These are phyloP conservation scores for Sebastolobus altivelis DNA, from an alignment of 2,797 vertebrate genomes.

Conservation along the genomic window DNA sequence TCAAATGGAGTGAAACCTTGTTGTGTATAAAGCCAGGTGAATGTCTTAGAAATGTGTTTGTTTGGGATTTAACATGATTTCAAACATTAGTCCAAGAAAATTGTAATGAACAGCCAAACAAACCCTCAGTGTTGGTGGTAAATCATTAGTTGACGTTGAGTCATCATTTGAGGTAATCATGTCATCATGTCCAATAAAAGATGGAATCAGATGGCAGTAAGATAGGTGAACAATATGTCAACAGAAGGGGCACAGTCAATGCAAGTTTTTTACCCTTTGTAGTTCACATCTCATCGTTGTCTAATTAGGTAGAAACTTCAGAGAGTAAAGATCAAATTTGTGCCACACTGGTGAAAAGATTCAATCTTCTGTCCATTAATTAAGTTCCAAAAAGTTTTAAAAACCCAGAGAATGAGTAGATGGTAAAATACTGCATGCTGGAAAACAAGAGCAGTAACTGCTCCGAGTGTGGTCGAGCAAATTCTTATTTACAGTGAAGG, in stretches of 20 bases:
- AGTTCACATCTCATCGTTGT: slow-evolving; percentile 6
- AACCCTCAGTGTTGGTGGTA: neutral
- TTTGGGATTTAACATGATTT: slow-evolving; percentile 18
- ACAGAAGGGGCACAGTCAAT: slow-evolving; percentile 35
- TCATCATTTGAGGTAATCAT: slow-evolving; percentile 22
- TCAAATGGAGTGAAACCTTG: slow-evolving; percentile 14
- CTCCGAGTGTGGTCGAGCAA: slow-evolving; percentile 43
- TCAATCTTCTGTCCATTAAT: slow-evolving; percentile 1
- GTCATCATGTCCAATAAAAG: slow-evolving; percentile 19
- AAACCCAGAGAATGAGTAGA: slow-evolving; percentile 30
- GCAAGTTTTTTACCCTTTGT: slow-evolving; percentile 15
- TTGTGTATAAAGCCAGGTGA: slow-evolving; percentile 8
- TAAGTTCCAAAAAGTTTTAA: slow-evolving; percentile 12
- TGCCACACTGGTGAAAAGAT: slow-evolving; percentile 15
- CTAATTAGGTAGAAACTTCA: slow-evolving; percentile 8
- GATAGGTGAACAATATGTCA: neutral
- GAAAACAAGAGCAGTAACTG: slow-evolving; percentile 49
- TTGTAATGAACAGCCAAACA: slow-evolving; percentile 1
- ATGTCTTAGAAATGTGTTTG: slow-evolving; percentile 2
- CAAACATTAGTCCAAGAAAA: slow-evolving; percentile 8
- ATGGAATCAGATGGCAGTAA: neutral
- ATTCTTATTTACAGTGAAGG: slow-evolving; percentile 61
- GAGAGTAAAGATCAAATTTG: slow-evolving; percentile 18
- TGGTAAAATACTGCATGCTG: slow-evolving; percentile 57
- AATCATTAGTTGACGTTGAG: neutral